Evolutionary conservation across 1,140 invertebrate genomes (phyloP), one percentile per base, ranked within the genome.

Genomic region (Anoplophora glabripennis): DNA sequence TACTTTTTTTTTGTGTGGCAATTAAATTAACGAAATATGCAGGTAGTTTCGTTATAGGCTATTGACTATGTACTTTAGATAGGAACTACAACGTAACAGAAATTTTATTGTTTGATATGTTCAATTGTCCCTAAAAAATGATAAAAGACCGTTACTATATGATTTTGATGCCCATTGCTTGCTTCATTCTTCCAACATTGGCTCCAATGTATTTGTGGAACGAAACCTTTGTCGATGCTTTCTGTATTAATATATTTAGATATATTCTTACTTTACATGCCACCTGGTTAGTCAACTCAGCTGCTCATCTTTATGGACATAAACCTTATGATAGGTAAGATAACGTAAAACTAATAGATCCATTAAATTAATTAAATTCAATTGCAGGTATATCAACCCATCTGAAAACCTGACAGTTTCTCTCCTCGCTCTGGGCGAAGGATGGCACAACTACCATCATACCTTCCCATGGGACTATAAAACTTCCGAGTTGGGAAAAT

Each of bases 241-340:
- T 89, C 79, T 93, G 92, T 73, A 81, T 97, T 1, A 86, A 88
- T 4, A 77, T 97, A 67, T 84, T 97, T 69, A 85, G 96, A 34
- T 98, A 96, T 76, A 83, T 86, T 11, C 85, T 90, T 67, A 89
- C 88, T 10, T 79, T 99, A 12, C 93, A 99, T 72, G 86, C 88
- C 62, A 99, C 96, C 5, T 99, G 96, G 95, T 79, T 95, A 44
- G 94, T 98, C 1, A 99, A 99, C 76, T 95, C 92, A 54, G 91
- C 91, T 11, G 95, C 95, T 1, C 96, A 98, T 77, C 84, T 94
- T 68, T 95, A 89, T 79, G 96, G 96, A 44, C 83, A 84, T 58
- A 88, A 87, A 70, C 95, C 96, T 0, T 99, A 98, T 73, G 95
- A 99, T 76, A 86, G 84, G 88, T 86, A 76, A 84, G 60, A 7